phyloP scores from a whole-genome alignment of 2,888 invertebrate genomes.

The Sarcophaga subvicina region DNA sequence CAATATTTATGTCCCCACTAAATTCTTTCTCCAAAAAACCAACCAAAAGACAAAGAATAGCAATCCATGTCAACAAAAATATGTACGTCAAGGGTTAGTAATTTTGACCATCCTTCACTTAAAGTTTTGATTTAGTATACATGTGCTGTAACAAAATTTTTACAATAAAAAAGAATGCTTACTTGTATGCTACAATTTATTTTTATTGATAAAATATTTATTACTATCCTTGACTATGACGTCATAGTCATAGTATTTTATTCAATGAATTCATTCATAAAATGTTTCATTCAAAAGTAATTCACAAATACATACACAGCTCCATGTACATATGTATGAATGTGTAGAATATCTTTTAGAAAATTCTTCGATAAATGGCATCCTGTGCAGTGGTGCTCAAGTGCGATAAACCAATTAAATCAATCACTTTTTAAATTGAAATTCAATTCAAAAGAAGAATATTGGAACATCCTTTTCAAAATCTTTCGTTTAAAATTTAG shows the following conservation, averaged over 20 bases:
- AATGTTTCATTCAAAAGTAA: slow-evolving; percentile 21
- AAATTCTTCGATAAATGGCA: slow-evolving; percentile 1
- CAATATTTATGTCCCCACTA: too few species aligned
- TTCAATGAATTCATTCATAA: slow-evolving; percentile 53
- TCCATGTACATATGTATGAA: neutral
- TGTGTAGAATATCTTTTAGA: neutral
- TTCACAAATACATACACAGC: neutral
- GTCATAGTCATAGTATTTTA: slow-evolving; percentile 26
- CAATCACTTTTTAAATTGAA: slow-evolving; percentile 70
- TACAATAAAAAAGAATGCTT: too few species aligned
- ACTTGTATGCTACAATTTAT: too few species aligned
- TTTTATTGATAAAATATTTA: too few species aligned
- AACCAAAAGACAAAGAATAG: too few species aligned
- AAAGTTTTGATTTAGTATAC: too few species aligned
- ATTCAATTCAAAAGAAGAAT: slow-evolving; percentile 66
- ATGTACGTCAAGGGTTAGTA: too few species aligned
- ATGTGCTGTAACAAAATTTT: too few species aligned
- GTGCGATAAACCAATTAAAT: slow-evolving; percentile 72
- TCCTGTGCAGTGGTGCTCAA: slow-evolving; percentile 70
- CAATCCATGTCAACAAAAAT: too few species aligned
- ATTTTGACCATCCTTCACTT: too few species aligned
- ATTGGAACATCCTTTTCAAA: neutral
- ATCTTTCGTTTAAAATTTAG: slow-evolving; percentile 5
- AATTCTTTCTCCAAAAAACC: too few species aligned
- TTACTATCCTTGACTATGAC: slow-evolving; percentile 21